Evolutionary conservation across 2,113 vertebrate genomes (phyloP).

Genomic region (Antidorcas marsupialis): DNA sequence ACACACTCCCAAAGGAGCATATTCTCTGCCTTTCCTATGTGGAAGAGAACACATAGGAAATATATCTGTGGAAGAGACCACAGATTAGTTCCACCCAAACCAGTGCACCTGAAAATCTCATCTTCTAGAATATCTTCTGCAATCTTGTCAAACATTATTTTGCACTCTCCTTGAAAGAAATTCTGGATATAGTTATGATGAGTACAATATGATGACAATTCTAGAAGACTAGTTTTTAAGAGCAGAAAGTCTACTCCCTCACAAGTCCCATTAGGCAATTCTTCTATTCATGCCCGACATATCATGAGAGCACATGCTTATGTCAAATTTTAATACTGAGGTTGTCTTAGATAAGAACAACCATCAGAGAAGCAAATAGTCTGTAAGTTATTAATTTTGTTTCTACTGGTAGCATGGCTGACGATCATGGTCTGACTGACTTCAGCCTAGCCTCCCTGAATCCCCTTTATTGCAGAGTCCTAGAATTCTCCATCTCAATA

Average conservation of each 20-base stretch:
- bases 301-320: neutral
- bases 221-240: neutral
- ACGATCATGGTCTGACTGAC: neutral
- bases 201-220: neutral
- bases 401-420: neutral
- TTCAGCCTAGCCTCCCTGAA: neutral
- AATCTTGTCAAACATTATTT: neutral
- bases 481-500: neutral
- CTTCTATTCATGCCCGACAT: neutral
- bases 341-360: neutral
- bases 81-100: neutral
- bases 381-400: slow-evolving; percentile 14
- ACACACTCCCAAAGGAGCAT: neutral
- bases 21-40: neutral
- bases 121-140: neutral
- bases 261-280: neutral
- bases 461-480: neutral
- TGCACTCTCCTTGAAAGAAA: neutral
- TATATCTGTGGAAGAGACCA: neutral
- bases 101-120: neutral
- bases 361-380: neutral
- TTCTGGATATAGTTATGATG: neutral
- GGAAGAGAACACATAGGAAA: neutral
- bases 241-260: neutral
- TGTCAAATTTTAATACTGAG: neutral